Evolutionary conservation across 2,888 invertebrate species (phyloP), one percentile per base, ranked within the genome.

Genomic region (Pantelozetes paolii): DNA sequence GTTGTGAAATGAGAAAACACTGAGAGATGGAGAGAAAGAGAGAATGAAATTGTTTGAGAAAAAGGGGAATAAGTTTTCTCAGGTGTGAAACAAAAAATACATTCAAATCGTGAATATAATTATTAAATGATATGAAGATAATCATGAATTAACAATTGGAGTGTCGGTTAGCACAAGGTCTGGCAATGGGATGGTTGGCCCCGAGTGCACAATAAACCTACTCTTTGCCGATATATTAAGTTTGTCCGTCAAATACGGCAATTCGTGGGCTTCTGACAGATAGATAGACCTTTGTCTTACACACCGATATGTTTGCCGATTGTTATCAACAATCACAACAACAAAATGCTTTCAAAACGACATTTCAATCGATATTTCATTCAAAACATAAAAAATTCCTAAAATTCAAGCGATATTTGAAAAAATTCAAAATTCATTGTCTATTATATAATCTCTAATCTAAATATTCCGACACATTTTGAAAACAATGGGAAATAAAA

Each of bases 121-220:
- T 54, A 54, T 54, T 54, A 23, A 23, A 23, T 54, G 54, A 54
- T 54, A 54, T 54, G 26, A 54, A 54, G 54, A 54, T 54, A 54
- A 54, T 54, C 54, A 54, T 54, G 54, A 54, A 54, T 54, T 54
- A 54, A 54, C 54, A 54, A 54, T 54, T 54, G 54, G 54, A 54
- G 54, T 54, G 54, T 54, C 54, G 26, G 54, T 54, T 20, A 20
- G 5, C 54, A 54, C 54, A 54, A 54, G 54, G 54, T 54, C 23
- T 54, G 54, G 54, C 54, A 54, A 54, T 54, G 54, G 54, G 20
- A 50, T n/a, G 20, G 23, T 54, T 54, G 54, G 54, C 54, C 54
- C 54, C 54, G 23, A 54, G 54, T 23, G 54, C 54, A 54, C 54
- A 54, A 54, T 54, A 54, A 54, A 23, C 54, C 54, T 54, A 54